Conservation (phyloP, 2,113 vertebrate genomes). For the Pangasianodon gigas region DNA sequence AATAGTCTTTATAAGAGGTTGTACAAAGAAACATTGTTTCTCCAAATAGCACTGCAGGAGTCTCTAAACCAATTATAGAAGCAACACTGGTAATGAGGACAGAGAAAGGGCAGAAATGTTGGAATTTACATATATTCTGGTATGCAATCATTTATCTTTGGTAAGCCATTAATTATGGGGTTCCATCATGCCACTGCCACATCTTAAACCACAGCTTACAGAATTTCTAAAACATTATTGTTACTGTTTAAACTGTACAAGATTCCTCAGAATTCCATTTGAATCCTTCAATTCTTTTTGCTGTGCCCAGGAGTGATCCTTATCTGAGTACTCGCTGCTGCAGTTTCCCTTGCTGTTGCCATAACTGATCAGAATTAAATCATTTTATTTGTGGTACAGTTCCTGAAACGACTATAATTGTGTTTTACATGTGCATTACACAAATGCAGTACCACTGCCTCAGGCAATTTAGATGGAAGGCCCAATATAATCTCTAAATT, state of each 20-base stretch:
- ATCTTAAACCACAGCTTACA: neutral
- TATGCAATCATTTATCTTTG: neutral
- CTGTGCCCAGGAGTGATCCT: neutral
- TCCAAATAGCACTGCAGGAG: neutral
- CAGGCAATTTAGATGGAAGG: neutral
- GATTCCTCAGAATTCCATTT: neutral
- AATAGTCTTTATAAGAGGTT: neutral
- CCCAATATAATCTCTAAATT: slow-evolving; percentile 5
- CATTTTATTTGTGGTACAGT: neutral
- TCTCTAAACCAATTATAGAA: neutral
- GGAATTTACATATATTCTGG: neutral
- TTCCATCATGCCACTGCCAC: neutral
- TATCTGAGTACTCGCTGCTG: neutral
- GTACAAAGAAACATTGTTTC: neutral
- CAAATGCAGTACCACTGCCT: neutral
- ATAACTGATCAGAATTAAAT: neutral
- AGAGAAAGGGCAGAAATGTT: neutral
- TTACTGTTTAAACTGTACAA: neutral
- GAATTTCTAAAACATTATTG: neutral
- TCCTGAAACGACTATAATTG: neutral
- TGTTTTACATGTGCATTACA: neutral
- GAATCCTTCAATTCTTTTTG: neutral
- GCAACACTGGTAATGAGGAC: neutral
- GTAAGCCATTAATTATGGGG: neutral
- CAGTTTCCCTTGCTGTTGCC: neutral